These are phyloP conservation scores for Romanogobio albipinnatus DNA, from an alignment of 2,113 vertebrate species.

Conservation along the genomic window DNA sequence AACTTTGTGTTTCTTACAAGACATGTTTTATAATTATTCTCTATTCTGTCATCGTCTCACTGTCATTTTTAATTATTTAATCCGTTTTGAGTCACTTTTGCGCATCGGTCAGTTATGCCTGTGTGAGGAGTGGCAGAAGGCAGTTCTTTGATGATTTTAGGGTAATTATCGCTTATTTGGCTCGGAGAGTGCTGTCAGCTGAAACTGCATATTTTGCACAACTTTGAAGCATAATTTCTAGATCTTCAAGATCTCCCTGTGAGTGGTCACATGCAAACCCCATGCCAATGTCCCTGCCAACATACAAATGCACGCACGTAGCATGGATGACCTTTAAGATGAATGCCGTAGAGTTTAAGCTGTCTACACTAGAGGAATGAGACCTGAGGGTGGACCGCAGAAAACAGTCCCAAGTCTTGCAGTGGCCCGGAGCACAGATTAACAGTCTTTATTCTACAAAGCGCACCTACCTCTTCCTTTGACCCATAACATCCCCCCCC, in stretches of 20 bases:
- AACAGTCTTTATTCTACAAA: constrained; percentile 36
- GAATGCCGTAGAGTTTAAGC: not conserved
- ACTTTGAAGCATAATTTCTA: not conserved
- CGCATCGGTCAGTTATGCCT: not conserved
- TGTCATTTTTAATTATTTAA: not conserved
- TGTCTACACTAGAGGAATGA: constrained; percentile 9
- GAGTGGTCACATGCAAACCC: not conserved
- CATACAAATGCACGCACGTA: not conserved
- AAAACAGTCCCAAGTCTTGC: constrained; percentile 4
- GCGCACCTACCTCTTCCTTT: constrained; percentile 16
- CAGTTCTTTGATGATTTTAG: not conserved
- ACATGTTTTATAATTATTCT: not conserved
- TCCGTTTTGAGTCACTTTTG: not conserved
- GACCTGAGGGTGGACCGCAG: not conserved
- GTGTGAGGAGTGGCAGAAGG: not conserved
- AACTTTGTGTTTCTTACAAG: not conserved
- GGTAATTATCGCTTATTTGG: not conserved
- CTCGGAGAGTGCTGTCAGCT: not conserved
- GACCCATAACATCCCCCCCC: constrained; percentile 3
- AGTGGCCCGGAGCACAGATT: constrained; percentile 38
- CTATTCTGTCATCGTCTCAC: not conserved
- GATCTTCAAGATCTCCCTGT: not conserved
- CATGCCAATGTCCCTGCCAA: not conserved
- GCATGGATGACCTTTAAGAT: not conserved
- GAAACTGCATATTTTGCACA: not conserved